Percentiles rank a stretch among this genome's conserved stretches.
Evolutionary conservation across 2,888 invertebrate genomes (phyloP).

Genomic region (Acleris literana): DNA sequence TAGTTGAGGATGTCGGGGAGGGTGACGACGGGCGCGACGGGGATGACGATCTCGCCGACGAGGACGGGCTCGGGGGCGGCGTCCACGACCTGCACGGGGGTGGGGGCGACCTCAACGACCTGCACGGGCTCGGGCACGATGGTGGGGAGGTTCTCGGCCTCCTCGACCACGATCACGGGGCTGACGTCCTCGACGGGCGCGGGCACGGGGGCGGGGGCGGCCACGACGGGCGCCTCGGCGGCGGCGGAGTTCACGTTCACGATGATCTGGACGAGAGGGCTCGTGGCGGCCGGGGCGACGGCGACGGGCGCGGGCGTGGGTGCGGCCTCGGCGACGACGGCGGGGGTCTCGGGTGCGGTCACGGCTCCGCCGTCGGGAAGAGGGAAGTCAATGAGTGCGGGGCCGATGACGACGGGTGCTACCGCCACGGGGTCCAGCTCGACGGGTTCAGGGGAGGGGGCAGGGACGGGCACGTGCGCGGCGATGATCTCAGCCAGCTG

Average conservation of each 20-base stretch:
- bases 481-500: constrained; percentile 50
- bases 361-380: constrained; percentile 29
- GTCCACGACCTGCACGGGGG: constrained; percentile 26
- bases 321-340: constrained; percentile 5
- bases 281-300: constrained; percentile 17
- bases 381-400: constrained; percentile 41
- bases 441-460: constrained; percentile 40
- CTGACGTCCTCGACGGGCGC: constrained; percentile 11
- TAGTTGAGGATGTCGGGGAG: constrained; percentile 57
- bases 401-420: constrained; percentile 37
- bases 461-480: constrained; percentile 42
- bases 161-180: constrained; percentile 13
- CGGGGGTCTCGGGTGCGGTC: constrained; percentile 18
- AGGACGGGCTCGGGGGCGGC: constrained; percentile 38
- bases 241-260: constrained; percentile 39
- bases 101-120: constrained; percentile 1
- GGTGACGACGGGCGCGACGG: constrained; percentile 47
- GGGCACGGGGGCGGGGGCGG: constrained; percentile 11
- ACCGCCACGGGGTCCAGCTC: constrained; percentile 42
- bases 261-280: constrained; percentile 42
- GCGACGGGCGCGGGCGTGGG: constrained; percentile 2
- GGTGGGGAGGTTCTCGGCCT: constrained; percentile 11
- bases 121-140: constrained; percentile 17
- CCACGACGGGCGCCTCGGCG: constrained; percentile 19
- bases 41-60: constrained; percentile 47